Evolutionary conservation across 1,140 invertebrate species (phyloP), one percentile per base, ranked within the genome.

Genomic region (Bradysia coprophila): DNA sequence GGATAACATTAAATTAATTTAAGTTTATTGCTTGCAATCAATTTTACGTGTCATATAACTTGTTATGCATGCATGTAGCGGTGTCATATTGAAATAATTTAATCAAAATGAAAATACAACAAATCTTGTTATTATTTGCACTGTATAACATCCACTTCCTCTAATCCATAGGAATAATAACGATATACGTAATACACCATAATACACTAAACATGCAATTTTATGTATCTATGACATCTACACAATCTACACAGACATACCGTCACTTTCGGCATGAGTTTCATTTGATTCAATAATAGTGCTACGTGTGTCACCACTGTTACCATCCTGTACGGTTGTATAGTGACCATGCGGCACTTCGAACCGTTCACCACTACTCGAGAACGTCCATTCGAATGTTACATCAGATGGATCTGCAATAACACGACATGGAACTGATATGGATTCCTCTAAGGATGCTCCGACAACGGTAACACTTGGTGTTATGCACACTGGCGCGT

Each of bases 351-450:
- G 76, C 2, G 78, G 73, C 0, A 84, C 77, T 52, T 84, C 78
- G 43, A 85, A 76, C 53, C 79, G 83, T 55, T 86, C 81, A 1
- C 81, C 81, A 48, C 83, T 87, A 55, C 83, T 86, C 52, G 87
- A 89, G 63, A 89, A 87, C 49, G 84, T 80, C 85, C 85, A 91
- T 38, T 81, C 70, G 55, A 91, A 90, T 37, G 74, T 76, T 21
- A 88, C 78, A 50, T 88, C 82, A 36, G 68, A 69, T 1, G 86
- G 86, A 57, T 89, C 85, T 5, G 87, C 83, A 20, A 83, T 78
- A 19, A 91, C 83, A 31, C 81, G 77, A 55, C 87, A 91, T 2
- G 77, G 71, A 38, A 91, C 78, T 45, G 76, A 75, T 8, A 87
- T 68, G 1, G 75, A 71, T 57, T 91, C 87, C 51, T 86, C 81